phyloP scores from a whole-genome alignment of 2,113 vertebrate genomes.

The Hypocryptadius cinnamomeus region DNA sequence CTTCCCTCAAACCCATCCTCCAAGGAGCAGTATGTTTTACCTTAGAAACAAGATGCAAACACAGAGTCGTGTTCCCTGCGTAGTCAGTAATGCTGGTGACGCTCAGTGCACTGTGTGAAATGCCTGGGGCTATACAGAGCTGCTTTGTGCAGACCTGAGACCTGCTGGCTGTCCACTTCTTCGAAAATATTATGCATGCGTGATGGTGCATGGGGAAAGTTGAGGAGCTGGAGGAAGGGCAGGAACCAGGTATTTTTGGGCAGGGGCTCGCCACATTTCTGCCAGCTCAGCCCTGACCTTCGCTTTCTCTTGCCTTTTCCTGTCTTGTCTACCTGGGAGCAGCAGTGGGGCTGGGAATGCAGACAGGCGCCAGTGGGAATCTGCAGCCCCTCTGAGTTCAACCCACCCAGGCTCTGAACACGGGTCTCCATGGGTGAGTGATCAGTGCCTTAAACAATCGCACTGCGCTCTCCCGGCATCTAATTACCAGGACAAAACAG shows the following conservation, averaged over 20 bases:
- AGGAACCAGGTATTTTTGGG: not conserved
- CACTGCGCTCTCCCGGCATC: not conserved
- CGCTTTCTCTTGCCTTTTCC: not conserved
- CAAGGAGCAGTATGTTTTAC: conserved; percentile 22
- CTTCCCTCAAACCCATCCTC: not conserved
- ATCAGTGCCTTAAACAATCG: conserved; percentile 34
- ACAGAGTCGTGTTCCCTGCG: not conserved
- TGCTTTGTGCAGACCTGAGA: conserved; percentile 2
- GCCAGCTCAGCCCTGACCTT: not conserved
- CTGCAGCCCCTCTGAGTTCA: not conserved
- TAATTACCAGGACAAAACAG: conserved; percentile 57
- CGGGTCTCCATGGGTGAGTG: conserved; percentile 49
- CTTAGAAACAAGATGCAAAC: not conserved
- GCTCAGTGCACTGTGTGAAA: not conserved
- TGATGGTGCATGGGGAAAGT: not conserved
- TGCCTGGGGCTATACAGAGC: not conserved
- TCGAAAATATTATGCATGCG: not conserved
- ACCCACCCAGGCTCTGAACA: not conserved
- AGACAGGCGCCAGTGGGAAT: not conserved
- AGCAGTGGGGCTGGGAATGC: not conserved
- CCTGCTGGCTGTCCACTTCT: not conserved
- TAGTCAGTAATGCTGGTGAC: not conserved
- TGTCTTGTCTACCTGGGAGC: not conserved
- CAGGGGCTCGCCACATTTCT: accelerated
- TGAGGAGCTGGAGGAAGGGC: not conserved